Conservation (phyloP, 2,888 invertebrate species). For the Ecdyonurus torrentis region DNA sequence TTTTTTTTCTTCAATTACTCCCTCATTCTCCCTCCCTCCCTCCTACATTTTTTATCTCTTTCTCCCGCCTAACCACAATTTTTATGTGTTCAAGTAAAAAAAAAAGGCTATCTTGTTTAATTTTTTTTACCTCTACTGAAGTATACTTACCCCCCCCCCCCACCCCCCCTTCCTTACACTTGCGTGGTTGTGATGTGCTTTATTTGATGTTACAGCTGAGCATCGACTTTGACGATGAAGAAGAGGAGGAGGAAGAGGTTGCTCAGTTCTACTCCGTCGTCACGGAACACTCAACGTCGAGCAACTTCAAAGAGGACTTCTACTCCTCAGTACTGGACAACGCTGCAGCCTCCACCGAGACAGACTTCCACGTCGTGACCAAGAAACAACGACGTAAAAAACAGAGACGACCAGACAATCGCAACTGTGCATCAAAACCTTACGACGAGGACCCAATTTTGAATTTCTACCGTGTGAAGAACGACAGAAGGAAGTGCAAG, state of each 20-base stretch:
- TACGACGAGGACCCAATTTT: not conserved
- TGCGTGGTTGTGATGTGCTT: too few relatives aligned
- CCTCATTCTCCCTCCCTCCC: too few relatives aligned
- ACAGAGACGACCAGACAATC: slow-evolving; percentile 22
- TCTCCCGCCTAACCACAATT: too few relatives aligned
- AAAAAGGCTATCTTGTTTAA: too few relatives aligned
- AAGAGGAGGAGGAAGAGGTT: not conserved
- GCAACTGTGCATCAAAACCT: not conserved
- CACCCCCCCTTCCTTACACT: too few relatives aligned
- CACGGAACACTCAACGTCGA: not conserved
- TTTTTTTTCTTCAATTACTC: too few relatives aligned
- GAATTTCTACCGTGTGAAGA: slow-evolving; percentile 16
- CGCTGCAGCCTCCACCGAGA: slow-evolving; percentile 14
- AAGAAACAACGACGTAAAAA: slow-evolving; percentile 68
- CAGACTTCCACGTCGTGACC: slow-evolving; percentile 65
- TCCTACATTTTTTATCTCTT: too few relatives aligned
- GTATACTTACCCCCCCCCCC: too few relatives aligned
- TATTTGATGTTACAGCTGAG: too few relatives aligned
- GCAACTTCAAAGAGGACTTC: slow-evolving; percentile 7
- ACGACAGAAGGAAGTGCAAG: slow-evolving; percentile 30
- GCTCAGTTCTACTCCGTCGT: too few relatives aligned
- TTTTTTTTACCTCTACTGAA: too few relatives aligned
- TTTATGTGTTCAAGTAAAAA: too few relatives aligned
- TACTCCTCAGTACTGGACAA: slow-evolving; percentile 5
- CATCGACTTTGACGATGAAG: not conserved